These are phyloP conservation scores for Marmota monax DNA, from an alignment of 2,113 vertebrate genomes.

Conservation along the genomic window DNA sequence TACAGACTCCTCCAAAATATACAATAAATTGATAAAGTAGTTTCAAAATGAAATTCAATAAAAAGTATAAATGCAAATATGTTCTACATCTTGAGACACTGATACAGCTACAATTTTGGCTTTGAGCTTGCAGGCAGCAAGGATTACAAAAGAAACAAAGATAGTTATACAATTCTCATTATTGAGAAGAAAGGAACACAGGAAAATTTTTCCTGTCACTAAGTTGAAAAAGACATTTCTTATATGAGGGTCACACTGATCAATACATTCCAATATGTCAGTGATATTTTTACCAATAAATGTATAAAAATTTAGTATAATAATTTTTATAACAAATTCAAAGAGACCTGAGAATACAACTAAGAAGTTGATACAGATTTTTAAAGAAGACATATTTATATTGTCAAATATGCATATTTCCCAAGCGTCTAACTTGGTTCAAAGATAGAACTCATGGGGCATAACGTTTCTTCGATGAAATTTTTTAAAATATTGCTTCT, in stretches of 20 bases:
- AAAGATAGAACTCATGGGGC: not conserved
- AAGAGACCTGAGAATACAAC: not conserved
- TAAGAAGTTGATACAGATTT: not conserved
- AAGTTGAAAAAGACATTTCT: not conserved
- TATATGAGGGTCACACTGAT: not conserved
- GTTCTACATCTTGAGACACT: not conserved
- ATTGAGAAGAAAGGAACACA: not conserved
- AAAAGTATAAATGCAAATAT: slow-evolving; percentile 13
- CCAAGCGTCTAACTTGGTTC: not conserved
- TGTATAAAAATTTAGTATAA: not conserved
- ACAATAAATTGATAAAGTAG: not conserved
- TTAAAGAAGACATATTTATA: not conserved
- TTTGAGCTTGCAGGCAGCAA: not conserved
- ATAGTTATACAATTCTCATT: not conserved
- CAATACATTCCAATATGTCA: not conserved
- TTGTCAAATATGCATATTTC: not conserved
- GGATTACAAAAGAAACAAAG: not conserved
- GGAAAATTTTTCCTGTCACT: not conserved
- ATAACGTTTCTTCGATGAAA: not conserved
- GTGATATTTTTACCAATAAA: not conserved
- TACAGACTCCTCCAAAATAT: not conserved
- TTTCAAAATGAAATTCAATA: not conserved
- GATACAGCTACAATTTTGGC: not conserved
- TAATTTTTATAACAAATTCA: not conserved
- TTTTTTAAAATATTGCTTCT: not conserved